Evolutionary conservation across 2,888 invertebrate genomes (phyloP).

Genomic region (Serripes groenlandicus): DNA sequence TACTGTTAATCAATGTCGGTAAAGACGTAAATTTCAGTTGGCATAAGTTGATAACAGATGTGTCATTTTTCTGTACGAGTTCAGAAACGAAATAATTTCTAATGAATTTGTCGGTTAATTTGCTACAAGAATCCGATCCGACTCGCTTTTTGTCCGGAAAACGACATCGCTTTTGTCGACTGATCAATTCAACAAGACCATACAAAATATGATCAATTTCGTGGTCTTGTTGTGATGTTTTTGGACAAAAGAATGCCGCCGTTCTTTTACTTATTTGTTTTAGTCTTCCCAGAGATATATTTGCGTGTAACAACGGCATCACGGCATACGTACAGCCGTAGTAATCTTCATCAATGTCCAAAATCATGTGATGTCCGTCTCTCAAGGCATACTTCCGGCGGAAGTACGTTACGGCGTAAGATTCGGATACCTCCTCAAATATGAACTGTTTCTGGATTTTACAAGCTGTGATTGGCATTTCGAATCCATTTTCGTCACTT

Average conservation of each 20-base stretch:
- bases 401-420: constrained; percentile 62
- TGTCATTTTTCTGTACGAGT: neutral
- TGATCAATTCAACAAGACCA: constrained; percentile 34
- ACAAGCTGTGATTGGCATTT: constrained; percentile 61
- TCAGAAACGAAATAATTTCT: neutral
- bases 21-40: neutral
- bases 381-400: constrained; percentile 49
- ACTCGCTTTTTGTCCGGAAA: neutral
- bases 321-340: constrained; percentile 78
- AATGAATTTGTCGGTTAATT: neutral
- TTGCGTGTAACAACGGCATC: constrained; percentile 66
- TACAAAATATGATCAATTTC: constrained; percentile 66
- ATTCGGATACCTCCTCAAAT: constrained; percentile 72
- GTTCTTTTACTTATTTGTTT: constrained; percentile 66
- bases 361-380: constrained; percentile 63
- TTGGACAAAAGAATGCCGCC: constrained; percentile 73
- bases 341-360: constrained; percentile 82
- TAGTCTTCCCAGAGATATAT: constrained; percentile 57
- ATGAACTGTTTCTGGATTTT: constrained; percentile 59
- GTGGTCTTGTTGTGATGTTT: constrained; percentile 67
- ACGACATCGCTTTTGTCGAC: constrained; percentile 42
- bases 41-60: neutral
- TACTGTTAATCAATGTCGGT: constrained; percentile 12
- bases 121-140: neutral
- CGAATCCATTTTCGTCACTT: constrained; percentile 46